Evolutionary conservation across 2,888 invertebrate genomes (phyloP).

Genomic region (Leucozona laternaria): DNA sequence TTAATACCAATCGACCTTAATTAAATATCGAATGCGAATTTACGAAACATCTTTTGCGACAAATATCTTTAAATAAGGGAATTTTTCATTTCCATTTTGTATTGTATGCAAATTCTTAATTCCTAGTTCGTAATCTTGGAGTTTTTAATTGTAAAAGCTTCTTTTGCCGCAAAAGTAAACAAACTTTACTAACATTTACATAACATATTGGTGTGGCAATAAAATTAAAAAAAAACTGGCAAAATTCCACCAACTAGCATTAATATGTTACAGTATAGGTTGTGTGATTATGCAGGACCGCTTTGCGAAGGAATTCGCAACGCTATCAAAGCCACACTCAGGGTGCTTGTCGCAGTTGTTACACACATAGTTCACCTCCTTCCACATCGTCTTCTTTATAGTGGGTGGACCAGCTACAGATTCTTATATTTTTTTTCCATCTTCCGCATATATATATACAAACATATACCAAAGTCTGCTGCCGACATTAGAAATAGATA

Average conservation of each 20-base stretch:
- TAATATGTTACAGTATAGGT: slow-evolving; percentile 52
- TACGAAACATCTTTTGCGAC: too few relatives aligned
- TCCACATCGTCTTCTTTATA: slow-evolving; percentile 11
- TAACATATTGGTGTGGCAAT: too few relatives aligned
- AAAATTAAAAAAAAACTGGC: neutral
- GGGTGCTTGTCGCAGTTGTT: slow-evolving; percentile 74
- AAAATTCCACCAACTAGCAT: slow-evolving; percentile 28
- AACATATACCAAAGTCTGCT: slow-evolving; percentile 54
- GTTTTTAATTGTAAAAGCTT: too few relatives aligned
- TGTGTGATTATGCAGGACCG: slow-evolving; percentile 66
- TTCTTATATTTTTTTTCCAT: slow-evolving; percentile 44
- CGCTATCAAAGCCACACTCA: slow-evolving; percentile 75
- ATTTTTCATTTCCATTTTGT: too few relatives aligned
- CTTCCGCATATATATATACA: slow-evolving; percentile 34
- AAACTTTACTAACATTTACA: too few relatives aligned
- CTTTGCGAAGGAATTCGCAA: slow-evolving; percentile 70
- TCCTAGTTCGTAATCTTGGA: too few relatives aligned
- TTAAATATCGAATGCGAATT: too few relatives aligned
- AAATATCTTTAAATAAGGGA: too few relatives aligned
- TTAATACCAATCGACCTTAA: too few relatives aligned
- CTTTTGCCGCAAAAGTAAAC: too few relatives aligned
- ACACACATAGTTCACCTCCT: slow-evolving; percentile 57
- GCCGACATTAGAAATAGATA: slow-evolving; percentile 74
- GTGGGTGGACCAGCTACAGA: slow-evolving; percentile 66
- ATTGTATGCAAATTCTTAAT: too few relatives aligned